Base-by-base conservation (phyloP, 2,113 vertebrate genomes). In the Eidolon helvum region DNA sequence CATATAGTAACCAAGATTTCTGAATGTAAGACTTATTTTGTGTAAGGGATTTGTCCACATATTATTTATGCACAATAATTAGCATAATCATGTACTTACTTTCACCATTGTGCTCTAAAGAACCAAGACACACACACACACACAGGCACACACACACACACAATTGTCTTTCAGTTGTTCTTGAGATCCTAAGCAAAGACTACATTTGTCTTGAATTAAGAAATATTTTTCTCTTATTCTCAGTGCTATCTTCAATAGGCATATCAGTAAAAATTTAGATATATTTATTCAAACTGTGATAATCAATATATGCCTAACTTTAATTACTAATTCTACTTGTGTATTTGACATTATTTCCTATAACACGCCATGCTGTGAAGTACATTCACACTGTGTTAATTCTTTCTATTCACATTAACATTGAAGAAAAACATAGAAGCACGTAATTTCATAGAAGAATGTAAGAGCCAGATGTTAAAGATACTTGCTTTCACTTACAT, bases 221-320 rank as follows among this genome's bases (percentile, higher is more conserved):
- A 96, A 96, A 59, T 78, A 88, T 14, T 79, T 97, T 91, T 96
- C 50, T 43, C 14, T 89, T 94, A 95, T 98, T 93, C 88, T 71
- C 59, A 97, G 33, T 97, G 84, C 83, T 85, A 87, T 98, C 66
- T 95, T 89, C 84, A 96, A 43, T 97, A 94, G 93, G 75, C 40
- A 95, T 91, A 30, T 85, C 61, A 50, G 14, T 77, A 91, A 65
- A 35, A 91, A 61, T 79, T 43, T 78, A 57, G 16, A 40, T 96
- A 59, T 90, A 45, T 33, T 83, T 75, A 33, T 90, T 97, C 93
- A 82, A 45, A 28, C 61, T 96, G 61, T 94, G 95, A 93, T 75
- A 96, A 97, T 40, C 15, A 4, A 0, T 4, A 86, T 97, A 96
- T 93, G 59, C 77, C 59, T 71, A 93, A 91, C 68, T 97, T 98